phyloP scores from a whole-genome alignment of 2,888 invertebrate species.

The Andrena chrysosceles region DNA sequence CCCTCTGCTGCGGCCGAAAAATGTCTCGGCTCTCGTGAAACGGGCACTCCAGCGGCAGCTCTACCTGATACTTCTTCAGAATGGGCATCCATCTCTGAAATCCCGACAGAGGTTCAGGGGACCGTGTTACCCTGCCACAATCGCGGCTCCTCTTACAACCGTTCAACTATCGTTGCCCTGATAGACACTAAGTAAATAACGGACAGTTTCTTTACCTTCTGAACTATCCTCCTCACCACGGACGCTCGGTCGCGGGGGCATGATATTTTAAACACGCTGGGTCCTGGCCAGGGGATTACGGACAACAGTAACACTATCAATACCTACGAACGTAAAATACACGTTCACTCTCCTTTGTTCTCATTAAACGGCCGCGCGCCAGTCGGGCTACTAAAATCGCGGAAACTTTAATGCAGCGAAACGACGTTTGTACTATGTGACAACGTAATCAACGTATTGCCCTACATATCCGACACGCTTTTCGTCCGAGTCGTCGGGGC shows the following conservation, averaged over 20 bases:
- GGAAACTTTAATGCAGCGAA: not conserved
- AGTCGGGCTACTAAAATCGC: not conserved
- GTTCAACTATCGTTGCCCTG: not conserved
- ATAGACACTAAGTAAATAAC: not conserved
- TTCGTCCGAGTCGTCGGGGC: not conserved
- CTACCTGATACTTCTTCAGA: slow-evolving; percentile 94
- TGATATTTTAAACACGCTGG: slow-evolving; percentile 94
- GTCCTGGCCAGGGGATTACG: slow-evolving; percentile 95
- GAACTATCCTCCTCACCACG: slow-evolving; percentile 94
- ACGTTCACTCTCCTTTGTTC: slow-evolving; percentile 29
- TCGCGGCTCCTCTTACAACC: no score
- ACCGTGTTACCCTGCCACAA: not conserved
- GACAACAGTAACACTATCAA: slow-evolving; percentile 92
- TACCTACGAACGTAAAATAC: slow-evolving; percentile 87
- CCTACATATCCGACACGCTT: slow-evolving; percentile 22
- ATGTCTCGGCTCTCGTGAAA: slow-evolving; percentile 95
- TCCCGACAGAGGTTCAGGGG: slow-evolving; percentile 24
- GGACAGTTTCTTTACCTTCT: slow-evolving; percentile 86
- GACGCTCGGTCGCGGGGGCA: slow-evolving; percentile 95
- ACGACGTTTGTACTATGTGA: slow-evolving; percentile 3
- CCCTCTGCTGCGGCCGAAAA: slow-evolving; percentile 94
- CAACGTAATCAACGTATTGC: slow-evolving; percentile 13
- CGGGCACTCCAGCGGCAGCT: slow-evolving; percentile 94
- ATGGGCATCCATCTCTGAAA: slow-evolving; percentile 94
- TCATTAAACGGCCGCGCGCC: not conserved